Evolutionary conservation across 2,113 vertebrate species (phyloP).

Genomic region (Epinephelus moara): DNA sequence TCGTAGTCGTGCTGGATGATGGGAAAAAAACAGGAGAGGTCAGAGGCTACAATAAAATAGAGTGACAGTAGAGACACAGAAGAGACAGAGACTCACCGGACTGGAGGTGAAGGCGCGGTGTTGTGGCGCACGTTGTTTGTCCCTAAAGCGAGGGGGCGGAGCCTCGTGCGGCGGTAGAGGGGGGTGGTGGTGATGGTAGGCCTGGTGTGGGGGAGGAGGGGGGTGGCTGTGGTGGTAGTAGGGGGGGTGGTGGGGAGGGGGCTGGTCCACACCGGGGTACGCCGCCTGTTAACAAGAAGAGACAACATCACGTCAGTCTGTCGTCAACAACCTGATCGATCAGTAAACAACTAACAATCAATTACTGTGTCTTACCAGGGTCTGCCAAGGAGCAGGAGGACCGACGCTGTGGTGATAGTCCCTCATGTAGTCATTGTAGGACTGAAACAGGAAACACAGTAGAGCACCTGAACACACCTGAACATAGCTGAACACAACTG

Average conservation of each 20-base stretch:
- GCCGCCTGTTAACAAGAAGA: slow-evolving; percentile 83
- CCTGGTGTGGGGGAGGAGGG: slow-evolving; percentile 93
- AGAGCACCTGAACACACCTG: not conserved
- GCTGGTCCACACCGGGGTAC: slow-evolving; percentile 95
- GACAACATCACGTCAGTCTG: not conserved
- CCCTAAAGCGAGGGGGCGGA: slow-evolving; percentile 86
- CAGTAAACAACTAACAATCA: not conserved
- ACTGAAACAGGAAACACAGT: slow-evolving; percentile 82
- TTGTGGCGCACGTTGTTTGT: slow-evolving; percentile 66
- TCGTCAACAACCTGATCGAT: not conserved
- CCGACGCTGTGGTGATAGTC: slow-evolving; percentile 97
- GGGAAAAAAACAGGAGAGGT: not conserved
- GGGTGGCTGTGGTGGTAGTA: slow-evolving; percentile 80
- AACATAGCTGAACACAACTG: not conserved
- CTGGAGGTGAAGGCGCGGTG: slow-evolving; percentile 75
- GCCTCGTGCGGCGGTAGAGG: slow-evolving; percentile 85
- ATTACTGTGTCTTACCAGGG: slow-evolving; percentile 87
- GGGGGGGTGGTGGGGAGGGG: slow-evolving; percentile 94
- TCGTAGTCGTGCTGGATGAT: slow-evolving; percentile 94
- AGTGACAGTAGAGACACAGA: not conserved
- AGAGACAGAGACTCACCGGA: slow-evolving; percentile 59
- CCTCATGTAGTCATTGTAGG: slow-evolving; percentile 98
- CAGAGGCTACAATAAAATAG: not conserved
- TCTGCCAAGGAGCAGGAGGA: slow-evolving; percentile 96
- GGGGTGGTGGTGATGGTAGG: slow-evolving; percentile 88